Evolutionary conservation across 2,113 vertebrate species (phyloP), one percentile per base, ranked within the genome.

Genomic region (Tachycineta bicolor): DNA sequence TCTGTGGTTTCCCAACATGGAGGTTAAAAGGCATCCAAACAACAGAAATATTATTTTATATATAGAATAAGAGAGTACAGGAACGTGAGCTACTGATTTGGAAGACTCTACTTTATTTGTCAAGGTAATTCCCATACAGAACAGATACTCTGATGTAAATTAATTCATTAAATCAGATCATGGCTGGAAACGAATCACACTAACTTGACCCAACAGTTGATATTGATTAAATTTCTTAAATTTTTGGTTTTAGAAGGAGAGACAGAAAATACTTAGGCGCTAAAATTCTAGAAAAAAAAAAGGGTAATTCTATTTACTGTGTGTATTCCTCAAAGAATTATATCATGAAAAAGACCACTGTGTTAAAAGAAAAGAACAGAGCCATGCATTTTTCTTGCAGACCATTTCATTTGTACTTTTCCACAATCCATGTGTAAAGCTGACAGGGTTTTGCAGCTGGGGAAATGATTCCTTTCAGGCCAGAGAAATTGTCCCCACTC

Each of bases 51-150:
- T 34, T 34, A 37, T 34, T 69, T 82, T 47, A 69, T 53, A 87
- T 89, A 44, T 10, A 46, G 77, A 64, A 10, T 47, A 55, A 69
- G 46, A 44, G 24, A 73, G 24, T 10, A 29, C n/a, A 74, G 34
- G 37, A 71, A 52, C 3, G 6, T 16, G 28, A 31, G 21, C 16
- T 67, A 25, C 37, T 28, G 37, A 39, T 44, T 80, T 33, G 43
- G 44, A 41, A 71, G 90, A 89, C 20, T 76, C 53, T 81, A 41
- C 84, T 73, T 25, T 37, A 93, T 90, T 62, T 92, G 94, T 77
- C 84, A 92, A 70, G 76, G 43, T 50, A 90, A 95, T 88, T 83
- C 71, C 53, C 31, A 69, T 31, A 71, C 64, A 88, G 77, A 95
- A 81, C 67, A 88, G 88, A 93, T 24, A 87, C 34, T 19, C 18